Base-by-base conservation (phyloP, 2,888 invertebrate genomes). In the Kryphioiulus occultus region DNA sequence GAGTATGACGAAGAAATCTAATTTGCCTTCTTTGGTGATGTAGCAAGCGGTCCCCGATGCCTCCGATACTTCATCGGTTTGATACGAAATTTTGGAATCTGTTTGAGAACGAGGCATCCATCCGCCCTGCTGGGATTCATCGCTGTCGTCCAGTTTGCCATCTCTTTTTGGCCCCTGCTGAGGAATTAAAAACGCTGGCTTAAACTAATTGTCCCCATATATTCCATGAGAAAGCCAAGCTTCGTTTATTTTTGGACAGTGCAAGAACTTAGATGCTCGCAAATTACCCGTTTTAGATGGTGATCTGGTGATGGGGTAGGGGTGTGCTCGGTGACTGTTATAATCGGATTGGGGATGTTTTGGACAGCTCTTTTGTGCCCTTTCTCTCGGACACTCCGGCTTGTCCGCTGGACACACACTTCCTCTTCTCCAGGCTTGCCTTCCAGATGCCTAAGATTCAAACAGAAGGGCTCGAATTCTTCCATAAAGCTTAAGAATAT, bases 321-420 rank as follows among this genome's bases (percentile, higher is more conserved):
- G 0, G 98, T 98, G 91, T 98, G 98, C 91, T 98, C 98, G 0
- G 99, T 99, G 12, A 99, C 98, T 0, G 98, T 98, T 88, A 99
- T 99, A 87, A 98, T 98, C 0, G 99, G 99, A 92, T 97, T 97
- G 87, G 96, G 95, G 89, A 96, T 95, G 90, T 92, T 89, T 10
- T 85, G 47, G 39, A 88, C 88, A n/a, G 88, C 44, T 47, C 30
- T 68, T 89, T 93, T 47, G 93, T 92, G 0, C 93, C 93, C 86
- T 94, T 94, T 87, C 93, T 93, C 90, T 95, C 89, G 85, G 12
- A 89, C 89, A 82, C 89, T 89, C 53, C 87, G 59, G 30, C 89
- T 89, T 5, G 83, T 44, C 39, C 88, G 30, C 32, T 88, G 53
- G 17, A 88, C 87, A 42, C 68, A 53, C 19, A 78, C 32, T n/a